Evolutionary conservation across 2,113 vertebrate genomes (phyloP).

Genomic region (Rhinolophus ferrumequinum): DNA sequence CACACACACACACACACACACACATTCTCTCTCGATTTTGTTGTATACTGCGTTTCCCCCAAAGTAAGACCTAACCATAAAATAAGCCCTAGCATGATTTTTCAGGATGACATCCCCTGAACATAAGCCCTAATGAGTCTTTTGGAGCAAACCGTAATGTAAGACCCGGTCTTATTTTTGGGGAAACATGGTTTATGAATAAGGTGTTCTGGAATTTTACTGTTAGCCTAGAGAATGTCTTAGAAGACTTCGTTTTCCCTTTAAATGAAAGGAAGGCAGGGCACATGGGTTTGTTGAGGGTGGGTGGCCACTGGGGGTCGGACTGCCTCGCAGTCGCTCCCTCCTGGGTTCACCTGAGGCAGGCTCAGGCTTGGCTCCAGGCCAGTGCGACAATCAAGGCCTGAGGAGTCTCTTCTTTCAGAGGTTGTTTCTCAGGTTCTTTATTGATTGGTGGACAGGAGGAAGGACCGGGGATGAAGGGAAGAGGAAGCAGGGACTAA

Average conservation of each 20-base stretch:
- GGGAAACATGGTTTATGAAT: background rate
- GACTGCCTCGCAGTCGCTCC: no score
- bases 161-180: no score
- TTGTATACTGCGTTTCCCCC: background rate
- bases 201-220: slow-evolving; percentile 65
- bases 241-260: slow-evolving; percentile 75
- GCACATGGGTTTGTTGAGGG: slow-evolving; percentile 66
- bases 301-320: slow-evolving; percentile 60
- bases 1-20: no score
- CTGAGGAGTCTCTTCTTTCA: slow-evolving; percentile 86
- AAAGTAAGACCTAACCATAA: no score
- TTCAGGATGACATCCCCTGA: no score
- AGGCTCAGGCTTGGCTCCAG: slow-evolving; percentile 83
- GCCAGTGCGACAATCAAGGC: slow-evolving; percentile 92
- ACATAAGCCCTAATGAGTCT: no score
- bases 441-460: slow-evolving; percentile 85
- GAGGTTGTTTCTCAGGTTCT: slow-evolving; percentile 87
- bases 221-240: slow-evolving; percentile 67
- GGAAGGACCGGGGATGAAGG: slow-evolving; percentile 61
- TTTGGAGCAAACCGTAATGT: no score
- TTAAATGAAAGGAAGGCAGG: slow-evolving; percentile 70
- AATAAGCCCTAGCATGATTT: no score
- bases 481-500: slow-evolving; percentile 59
- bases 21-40: background rate
- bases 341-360: slow-evolving; percentile 65